Percentiles rank a stretch among this genome's conserved stretches.
Evolutionary conservation across 2,888 invertebrate genomes (phyloP).

Genomic region (Thymelicus sylvestris): DNA sequence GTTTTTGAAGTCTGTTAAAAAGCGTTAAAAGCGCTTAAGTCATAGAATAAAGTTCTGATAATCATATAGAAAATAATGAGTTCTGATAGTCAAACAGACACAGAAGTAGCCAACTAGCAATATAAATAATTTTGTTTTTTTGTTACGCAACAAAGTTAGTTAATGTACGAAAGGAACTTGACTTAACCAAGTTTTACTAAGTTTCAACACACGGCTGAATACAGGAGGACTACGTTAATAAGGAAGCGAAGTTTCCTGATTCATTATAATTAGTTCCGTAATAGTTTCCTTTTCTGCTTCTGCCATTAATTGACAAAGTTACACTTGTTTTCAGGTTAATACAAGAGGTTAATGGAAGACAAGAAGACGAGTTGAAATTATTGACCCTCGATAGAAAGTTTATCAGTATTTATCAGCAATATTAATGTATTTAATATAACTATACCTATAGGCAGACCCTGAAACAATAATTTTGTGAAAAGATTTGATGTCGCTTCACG

Average conservation of each 20-base stretch:
- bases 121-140: slow-evolving; percentile 4
- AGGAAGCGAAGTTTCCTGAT: slow-evolving; percentile 9
- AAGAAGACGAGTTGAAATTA: background rate
- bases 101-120: background rate
- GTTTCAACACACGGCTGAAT: slow-evolving; percentile 17
- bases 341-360: background rate
- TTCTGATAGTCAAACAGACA: no score
- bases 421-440: no score
- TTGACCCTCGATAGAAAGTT: no score
- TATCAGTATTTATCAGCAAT: no score
- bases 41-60: no score
- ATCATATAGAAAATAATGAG: no score
- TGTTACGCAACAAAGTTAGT: background rate
- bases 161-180: slow-evolving; percentile 2
- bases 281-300: slow-evolving; percentile 2
- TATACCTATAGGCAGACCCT: no score
- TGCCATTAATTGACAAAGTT: slow-evolving; percentile 22
- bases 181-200: background rate
- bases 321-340: background rate
- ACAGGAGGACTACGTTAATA: slow-evolving; percentile 9
- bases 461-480: no score
- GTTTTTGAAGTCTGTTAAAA: no score
- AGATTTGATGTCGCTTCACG: no score
- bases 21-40: no score
- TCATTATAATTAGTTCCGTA: slow-evolving; percentile 21